phyloP scores from a whole-genome alignment of 2,888 invertebrate genomes.

The Pyrochroa serraticornis region DNA sequence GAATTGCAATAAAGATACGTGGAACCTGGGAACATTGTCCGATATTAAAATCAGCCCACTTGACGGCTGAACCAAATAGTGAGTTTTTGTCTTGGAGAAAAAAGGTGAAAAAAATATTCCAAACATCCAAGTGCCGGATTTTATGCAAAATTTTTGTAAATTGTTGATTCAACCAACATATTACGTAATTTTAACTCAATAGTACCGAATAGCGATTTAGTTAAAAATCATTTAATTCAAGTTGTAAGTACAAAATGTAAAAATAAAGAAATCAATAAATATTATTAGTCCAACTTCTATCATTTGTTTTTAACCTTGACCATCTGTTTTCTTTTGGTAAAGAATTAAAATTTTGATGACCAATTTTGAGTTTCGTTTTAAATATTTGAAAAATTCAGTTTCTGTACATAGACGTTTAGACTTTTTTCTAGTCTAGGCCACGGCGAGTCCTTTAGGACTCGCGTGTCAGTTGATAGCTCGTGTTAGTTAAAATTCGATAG shows the following conservation, averaged over 20 bases:
- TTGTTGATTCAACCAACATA: background rate
- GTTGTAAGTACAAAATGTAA: no score
- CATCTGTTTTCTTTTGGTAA: background rate
- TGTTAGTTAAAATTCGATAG: slow-evolving; percentile 17
- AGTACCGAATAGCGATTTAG: no score
- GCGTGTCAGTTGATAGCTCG: background rate
- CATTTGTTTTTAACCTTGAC: background rate
- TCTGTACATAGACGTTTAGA: no score
- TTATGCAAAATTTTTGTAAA: background rate
- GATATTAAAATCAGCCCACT: no score
- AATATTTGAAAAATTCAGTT: background rate
- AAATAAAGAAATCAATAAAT: background rate
- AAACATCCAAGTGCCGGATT: background rate
- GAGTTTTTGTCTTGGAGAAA: no score
- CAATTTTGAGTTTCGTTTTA: no score
- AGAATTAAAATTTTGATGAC: no score
- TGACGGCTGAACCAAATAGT: no score
- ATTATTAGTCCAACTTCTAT: background rate
- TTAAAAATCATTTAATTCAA: background rate
- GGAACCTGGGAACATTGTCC: no score
- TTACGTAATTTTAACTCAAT: background rate
- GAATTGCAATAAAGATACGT: no score
- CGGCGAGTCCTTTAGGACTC: background rate
- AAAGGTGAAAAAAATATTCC: no score
- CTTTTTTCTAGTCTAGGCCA: background rate